Base-by-base conservation (phyloP, 2,888 invertebrate species). In the Harpalus rubripes region DNA sequence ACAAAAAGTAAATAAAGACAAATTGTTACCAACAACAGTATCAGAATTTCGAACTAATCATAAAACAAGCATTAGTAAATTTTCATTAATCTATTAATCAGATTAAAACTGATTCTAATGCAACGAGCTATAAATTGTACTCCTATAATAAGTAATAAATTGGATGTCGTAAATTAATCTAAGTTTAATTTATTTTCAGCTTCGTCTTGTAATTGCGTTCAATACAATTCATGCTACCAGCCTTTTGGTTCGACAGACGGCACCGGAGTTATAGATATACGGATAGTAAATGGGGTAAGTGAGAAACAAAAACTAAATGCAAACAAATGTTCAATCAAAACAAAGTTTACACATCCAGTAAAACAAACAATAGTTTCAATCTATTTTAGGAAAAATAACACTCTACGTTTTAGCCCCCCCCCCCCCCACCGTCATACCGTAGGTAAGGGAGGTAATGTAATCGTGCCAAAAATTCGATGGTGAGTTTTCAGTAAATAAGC, bases 261-360 rank as follows among this genome's bases (percentile, higher is more conserved):
- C 26, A 92, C 92, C 85, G 94, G 94, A 16, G 90, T 93, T 89
- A 92, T 94, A 74, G 94, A 94, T 87, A 91, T 94, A 87, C 92
- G 94, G 86, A 94, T 94, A 76, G 94, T 94, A 0, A 93, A 92
- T 85, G 93, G 92, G 87, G 94, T 94, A 91, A 92, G 92, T 90
- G 26, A 12, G 12, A 63, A 59, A 22, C 22, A 52, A 12, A 52
- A 52, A 52, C 2, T 52, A 52, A 52, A 52, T 32, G 32, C 32
- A 32, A 1, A 32, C 6, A 32, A 32, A 32, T 32, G 32, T 6
- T 4, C 32, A 32, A 32, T n/a, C n/a, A n/a, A n/a, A n/a, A n/a
- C n/a, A n/a, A n/a, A n/a, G n/a, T n/a, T n/a, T n/a, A n/a, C n/a
- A n/a, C n/a, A n/a, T n/a, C n/a, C n/a, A n/a, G n/a, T n/a, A n/a